Conservation (phyloP, 2,888 invertebrate genomes). For the Andricus curvator region DNA sequence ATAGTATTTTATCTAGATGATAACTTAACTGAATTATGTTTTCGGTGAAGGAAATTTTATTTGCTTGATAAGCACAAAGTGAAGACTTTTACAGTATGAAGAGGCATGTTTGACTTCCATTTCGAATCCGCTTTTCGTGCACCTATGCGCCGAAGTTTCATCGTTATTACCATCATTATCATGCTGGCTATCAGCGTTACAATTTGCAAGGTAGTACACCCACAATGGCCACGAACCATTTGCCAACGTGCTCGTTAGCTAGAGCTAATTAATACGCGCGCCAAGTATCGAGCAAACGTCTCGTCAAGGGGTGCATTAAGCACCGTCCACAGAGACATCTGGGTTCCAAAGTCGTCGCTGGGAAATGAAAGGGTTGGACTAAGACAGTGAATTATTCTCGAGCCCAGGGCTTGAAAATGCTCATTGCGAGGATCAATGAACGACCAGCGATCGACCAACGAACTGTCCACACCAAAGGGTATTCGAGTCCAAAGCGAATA, state of each 20-base stretch:
- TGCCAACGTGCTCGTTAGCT: slow-evolving; percentile 63
- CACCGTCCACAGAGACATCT: slow-evolving; percentile 45
- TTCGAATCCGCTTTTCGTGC: slow-evolving; percentile 35
- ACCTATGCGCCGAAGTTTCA: slow-evolving; percentile 47
- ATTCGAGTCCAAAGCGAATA: slow-evolving; percentile 63
- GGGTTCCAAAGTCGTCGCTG: slow-evolving; percentile 9
- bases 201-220: slow-evolving; percentile 60
- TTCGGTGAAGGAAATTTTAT: background rate
- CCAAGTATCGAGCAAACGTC: slow-evolving; percentile 63
- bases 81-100: slow-evolving; percentile 24
- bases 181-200: slow-evolving; percentile 63
- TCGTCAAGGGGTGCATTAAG: slow-evolving; percentile 42
- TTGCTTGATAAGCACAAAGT: background rate
- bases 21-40: background rate
- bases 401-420: slow-evolving; percentile 40
- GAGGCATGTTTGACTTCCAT: slow-evolving; percentile 38
- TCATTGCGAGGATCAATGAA: slow-evolving; percentile 47
- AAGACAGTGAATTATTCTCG: slow-evolving; percentile 49
- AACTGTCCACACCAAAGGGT: slow-evolving; percentile 51
- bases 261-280: slow-evolving; percentile 65
- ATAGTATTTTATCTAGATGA: background rate
- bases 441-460: slow-evolving; percentile 55
- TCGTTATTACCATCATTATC: slow-evolving; percentile 60
- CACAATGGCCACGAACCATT: slow-evolving; percentile 64
- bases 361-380: slow-evolving; percentile 22